These are phyloP conservation scores for Sternotherus odoratus DNA, from an alignment of 2,797 vertebrate genomes.

Conservation along the genomic window DNA sequence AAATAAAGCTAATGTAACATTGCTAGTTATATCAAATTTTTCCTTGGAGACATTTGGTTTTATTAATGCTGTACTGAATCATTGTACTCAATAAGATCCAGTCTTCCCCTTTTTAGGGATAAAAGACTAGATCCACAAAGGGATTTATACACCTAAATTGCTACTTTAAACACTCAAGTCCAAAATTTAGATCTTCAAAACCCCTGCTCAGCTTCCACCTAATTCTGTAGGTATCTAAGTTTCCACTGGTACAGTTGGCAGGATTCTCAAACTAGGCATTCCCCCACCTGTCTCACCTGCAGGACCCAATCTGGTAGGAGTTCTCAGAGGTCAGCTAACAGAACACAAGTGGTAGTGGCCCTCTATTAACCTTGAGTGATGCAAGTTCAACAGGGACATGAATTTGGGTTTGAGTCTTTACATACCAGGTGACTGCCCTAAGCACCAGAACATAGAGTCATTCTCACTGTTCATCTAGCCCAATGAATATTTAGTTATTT, in stretches of 20 bases:
- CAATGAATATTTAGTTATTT: neutral
- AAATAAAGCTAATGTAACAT: neutral
- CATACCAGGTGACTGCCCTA: neutral
- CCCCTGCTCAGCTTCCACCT: neutral
- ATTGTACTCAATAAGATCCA: neutral
- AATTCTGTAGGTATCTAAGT: neutral
- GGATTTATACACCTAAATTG: neutral
- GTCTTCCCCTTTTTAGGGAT: rapidly evolving
- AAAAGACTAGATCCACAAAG: no score
- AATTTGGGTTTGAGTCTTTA: neutral
- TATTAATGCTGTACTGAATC: neutral
- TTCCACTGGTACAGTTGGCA: neutral
- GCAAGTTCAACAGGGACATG: neutral
- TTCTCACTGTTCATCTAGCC: neutral
- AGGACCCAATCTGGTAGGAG: neutral
- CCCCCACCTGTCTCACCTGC: neutral
- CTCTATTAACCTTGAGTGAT: neutral
- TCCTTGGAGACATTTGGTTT: neutral
- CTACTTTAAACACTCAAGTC: neutral
- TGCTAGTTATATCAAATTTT: neutral
- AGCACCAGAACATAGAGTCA: neutral
- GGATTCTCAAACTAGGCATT: neutral
- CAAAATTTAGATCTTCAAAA: neutral
- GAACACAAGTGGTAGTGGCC: neutral
- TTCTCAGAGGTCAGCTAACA: neutral